Base-by-base conservation (phyloP, 2,113 vertebrate genomes). In the Pterocles burchelli region DNA sequence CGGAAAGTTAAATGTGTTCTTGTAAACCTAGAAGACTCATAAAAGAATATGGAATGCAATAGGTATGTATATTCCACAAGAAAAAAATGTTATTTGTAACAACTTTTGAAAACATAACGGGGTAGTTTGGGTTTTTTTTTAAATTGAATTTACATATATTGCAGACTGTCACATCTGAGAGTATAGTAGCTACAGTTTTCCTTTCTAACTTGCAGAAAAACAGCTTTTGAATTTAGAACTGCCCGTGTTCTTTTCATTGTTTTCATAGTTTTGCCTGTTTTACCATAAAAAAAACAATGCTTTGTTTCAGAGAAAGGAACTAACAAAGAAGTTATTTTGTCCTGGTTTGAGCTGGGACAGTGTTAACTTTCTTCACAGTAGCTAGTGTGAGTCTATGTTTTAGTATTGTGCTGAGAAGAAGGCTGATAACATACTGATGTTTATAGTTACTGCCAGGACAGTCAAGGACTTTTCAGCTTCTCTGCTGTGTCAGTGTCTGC, bases 91-190 rank as follows among this genome's bases (percentile, higher is more conserved):
- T 75, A 61, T 2, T 11, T 75, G 7, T 29, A 74, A 43, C 34
- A 67, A 59, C 18, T 52, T 68, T 34, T 68, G 34, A 74, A 78
- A 77, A 51, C 3, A 17, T 18, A 52, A 38, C 3, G 2, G 58
- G 4, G 3, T 31, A 41, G 41, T 7, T 4, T 10, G 11, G 20
- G 2, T 0, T 0, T 5, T 49, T 79, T 79, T 21, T 1, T 4
- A 5, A 62, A 9, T 54, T 33, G 4, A 38, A 34, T 63, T 52
- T 45, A 16, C 2, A 1, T 52, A 6, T 34, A 63, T 29, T 48
- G 10, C 38, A 73, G 17, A 41, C 3, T 34, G 7, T 17, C 34
- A 25, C 11, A 74, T 62, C 8, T 46, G 66, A 67, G 16, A 24
- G 33, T 34, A 21, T 4, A 58, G 10, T 10, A 74, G 11, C 13